phyloP scores from a whole-genome alignment of 2,113 vertebrate genomes.

The Penelope pileata region DNA sequence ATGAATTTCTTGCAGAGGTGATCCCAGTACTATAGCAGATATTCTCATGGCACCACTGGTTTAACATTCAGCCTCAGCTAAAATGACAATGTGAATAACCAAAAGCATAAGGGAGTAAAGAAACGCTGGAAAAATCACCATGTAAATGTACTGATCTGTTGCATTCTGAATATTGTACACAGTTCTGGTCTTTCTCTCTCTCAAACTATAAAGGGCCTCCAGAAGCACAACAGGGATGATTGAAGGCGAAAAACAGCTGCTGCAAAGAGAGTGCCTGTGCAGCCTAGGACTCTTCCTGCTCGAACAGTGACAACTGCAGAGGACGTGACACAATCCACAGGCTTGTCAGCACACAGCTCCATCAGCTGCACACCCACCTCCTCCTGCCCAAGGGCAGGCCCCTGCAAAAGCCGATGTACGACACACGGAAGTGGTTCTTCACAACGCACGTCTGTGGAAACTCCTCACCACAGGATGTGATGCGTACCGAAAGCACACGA shows the following conservation, averaged over 20 bases:
- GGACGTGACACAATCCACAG: background rate
- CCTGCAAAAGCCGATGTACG: accelerated
- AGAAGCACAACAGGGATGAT: background rate
- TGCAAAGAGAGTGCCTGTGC: background rate
- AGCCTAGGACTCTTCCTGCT: background rate
- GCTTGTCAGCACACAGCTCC: background rate
- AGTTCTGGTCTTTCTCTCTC: background rate
- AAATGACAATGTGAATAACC: background rate
- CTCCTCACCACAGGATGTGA: background rate
- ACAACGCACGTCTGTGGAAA: accelerated
- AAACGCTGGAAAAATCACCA: background rate
- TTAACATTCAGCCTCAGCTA: background rate
- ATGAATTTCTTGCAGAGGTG: background rate
- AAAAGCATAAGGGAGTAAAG: background rate
- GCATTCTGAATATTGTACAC: background rate
- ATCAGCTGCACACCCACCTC: background rate
- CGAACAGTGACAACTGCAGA: background rate
- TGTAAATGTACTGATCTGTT: background rate
- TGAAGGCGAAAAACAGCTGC: background rate
- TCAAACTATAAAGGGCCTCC: background rate
- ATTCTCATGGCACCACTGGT: background rate
- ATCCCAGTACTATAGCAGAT: background rate
- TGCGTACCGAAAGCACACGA: background rate
- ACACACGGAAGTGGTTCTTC: background rate
- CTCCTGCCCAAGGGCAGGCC: background rate